These are phyloP conservation scores for Tetramorium alpestre DNA, from an alignment of 1,140 invertebrate genomes.

Conservation along the genomic window DNA sequence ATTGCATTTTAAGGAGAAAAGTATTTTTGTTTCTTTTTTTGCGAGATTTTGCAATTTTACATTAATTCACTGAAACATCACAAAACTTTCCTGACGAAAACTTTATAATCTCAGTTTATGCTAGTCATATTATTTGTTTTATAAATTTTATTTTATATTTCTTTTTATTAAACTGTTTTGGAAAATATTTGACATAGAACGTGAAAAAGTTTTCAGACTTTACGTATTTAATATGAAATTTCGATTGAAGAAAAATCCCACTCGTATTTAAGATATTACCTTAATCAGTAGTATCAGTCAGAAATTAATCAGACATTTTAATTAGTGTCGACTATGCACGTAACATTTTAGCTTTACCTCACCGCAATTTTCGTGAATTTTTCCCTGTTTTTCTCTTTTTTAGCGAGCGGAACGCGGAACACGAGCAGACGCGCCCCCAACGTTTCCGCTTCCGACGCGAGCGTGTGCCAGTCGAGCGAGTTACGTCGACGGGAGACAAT, in stretches of 20 bases:
- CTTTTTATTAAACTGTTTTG: not conserved
- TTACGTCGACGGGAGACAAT: conserved; percentile 68
- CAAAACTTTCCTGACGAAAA: not conserved
- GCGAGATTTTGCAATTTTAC: not conserved
- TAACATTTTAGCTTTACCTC: conserved; percentile 3
- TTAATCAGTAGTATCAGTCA: not conserved
- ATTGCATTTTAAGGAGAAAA: not conserved
- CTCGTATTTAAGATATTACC: not conserved
- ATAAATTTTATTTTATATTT: not conserved
- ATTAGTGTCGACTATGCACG: not conserved
- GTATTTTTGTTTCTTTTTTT: not conserved
- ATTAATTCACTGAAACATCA: not conserved
- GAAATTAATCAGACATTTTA: not conserved
- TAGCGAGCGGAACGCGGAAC: not conserved
- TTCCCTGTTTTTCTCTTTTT: not conserved
- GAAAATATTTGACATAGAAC: not conserved
- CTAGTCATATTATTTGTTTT: not conserved
- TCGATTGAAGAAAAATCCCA: not conserved
- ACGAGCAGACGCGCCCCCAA: conserved; percentile 18
- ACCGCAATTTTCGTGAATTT: conserved; percentile 31
- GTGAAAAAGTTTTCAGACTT: not conserved
- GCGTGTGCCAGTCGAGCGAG: conserved; percentile 44
- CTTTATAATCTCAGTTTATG: not conserved
- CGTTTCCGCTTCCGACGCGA: conserved; percentile 36
- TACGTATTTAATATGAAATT: not conserved